Evolutionary conservation across 2,888 invertebrate genomes (phyloP).

Genomic region (Clostera curtula): DNA sequence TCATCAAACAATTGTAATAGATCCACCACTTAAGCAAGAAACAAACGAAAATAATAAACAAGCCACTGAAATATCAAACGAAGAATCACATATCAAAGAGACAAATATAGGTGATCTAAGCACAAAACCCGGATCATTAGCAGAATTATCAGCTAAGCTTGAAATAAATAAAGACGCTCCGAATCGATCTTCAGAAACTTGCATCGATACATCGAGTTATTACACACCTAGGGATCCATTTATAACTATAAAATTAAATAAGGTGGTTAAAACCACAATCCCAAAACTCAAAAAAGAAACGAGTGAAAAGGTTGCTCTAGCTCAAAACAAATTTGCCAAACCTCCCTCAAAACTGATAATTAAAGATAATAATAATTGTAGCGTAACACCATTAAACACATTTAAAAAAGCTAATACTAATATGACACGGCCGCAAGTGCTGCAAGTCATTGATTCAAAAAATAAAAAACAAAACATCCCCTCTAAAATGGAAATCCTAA

Average conservation of each 20-base stretch:
- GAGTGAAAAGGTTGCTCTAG: conserved; percentile 44
- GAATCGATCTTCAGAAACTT: conserved; percentile 23
- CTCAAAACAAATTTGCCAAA: conserved; percentile 52
- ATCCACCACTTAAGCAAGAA: conserved; percentile 53
- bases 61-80: conserved; percentile 6
- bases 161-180: conserved; percentile 27
- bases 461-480: conserved; percentile 36
- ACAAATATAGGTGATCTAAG: conserved; percentile 13
- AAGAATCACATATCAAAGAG: conserved; percentile 14
- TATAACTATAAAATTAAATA: conserved; percentile 64
- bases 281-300: conserved; percentile 57
- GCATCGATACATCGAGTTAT: conserved; percentile 46
- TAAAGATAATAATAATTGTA: conserved; percentile 43
- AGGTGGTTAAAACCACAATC: conserved; percentile 60
- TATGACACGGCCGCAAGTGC: conserved; percentile 78
- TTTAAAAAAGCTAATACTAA: conserved; percentile 38
- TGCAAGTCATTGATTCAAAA: conserved; percentile 76
- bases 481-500: conserved; percentile 28
- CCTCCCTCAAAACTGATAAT: conserved; percentile 60
- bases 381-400: conserved; percentile 24
- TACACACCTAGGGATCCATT: conserved; percentile 58
- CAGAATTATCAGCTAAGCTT: no score
- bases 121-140: no score
- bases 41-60: conserved; percentile 20
- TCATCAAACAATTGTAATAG: conserved; percentile 70